A percentile compares a stretch with the other conserved stretches of the same genome.
phyloP scores from a whole-genome alignment of 2,113 vertebrate genomes.

The Pampusana beccarii region DNA sequence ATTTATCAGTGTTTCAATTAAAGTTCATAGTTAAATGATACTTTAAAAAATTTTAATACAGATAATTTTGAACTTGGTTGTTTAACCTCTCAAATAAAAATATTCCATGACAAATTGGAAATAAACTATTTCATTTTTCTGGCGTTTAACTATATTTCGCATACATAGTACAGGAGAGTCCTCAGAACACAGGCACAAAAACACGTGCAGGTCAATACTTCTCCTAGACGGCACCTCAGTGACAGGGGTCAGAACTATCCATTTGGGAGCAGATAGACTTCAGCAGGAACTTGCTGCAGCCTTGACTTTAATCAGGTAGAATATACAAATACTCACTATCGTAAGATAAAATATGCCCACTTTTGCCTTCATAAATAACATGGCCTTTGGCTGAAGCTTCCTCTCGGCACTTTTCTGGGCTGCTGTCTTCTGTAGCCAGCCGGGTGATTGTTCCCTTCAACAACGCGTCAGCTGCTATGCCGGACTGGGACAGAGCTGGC shows the following conservation, averaged over 20 bases:
- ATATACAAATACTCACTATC: slow-evolving; percentile 81
- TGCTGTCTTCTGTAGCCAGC: slow-evolving; percentile 88
- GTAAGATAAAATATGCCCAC: slow-evolving; percentile 93
- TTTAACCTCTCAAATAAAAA: neutral
- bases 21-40: neutral
- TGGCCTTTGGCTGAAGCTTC: slow-evolving; percentile 91
- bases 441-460: slow-evolving; percentile 91
- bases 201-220: neutral
- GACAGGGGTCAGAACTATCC: neutral
- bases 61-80: neutral
- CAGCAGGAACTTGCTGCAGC: neutral
- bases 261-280: neutral
- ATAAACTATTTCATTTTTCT: neutral
- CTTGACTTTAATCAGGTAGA: neutral
- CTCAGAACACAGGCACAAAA: neutral
- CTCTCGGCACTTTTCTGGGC: slow-evolving; percentile 87
- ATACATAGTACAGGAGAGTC: neutral
- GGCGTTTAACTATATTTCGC: neutral
- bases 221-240: neutral
- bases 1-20: neutral
- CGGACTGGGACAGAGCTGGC: slow-evolving; percentile 88
- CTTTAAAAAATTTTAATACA: neutral
- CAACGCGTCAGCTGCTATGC: slow-evolving; percentile 86
- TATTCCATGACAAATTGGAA: neutral
- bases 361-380: slow-evolving; percentile 97